These are phyloP conservation scores for Bufo bufo DNA, from an alignment of 2,113 vertebrate genomes.

Conservation along the genomic window DNA sequence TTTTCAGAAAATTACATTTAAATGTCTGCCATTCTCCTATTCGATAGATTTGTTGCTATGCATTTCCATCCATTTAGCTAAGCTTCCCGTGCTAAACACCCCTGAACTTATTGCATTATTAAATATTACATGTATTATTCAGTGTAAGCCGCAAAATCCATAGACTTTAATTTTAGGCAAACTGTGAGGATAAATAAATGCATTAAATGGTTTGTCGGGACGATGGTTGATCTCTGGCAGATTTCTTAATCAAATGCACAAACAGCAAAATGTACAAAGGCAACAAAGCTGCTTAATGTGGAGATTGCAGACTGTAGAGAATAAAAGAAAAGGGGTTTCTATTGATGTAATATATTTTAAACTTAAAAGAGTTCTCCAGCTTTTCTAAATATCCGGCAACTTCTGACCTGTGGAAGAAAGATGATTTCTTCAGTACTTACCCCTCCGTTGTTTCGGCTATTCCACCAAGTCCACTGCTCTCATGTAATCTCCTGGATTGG, in stretches of 20 bases:
- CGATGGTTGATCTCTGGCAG: neutral
- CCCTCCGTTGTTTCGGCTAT: too few relatives aligned
- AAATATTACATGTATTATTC: slow-evolving; percentile 87
- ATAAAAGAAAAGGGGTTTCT: neutral
- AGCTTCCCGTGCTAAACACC: slow-evolving; percentile 74
- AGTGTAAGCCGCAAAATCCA: slow-evolving; percentile 73
- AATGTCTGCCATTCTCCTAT: neutral
- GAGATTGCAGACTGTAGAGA: neutral
- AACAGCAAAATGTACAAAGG: neutral
- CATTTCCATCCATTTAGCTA: slow-evolving; percentile 50
- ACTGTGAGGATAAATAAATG: slow-evolving; percentile 57
- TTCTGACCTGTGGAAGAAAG: too few relatives aligned
- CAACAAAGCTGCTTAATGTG: neutral
- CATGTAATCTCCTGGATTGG: too few relatives aligned
- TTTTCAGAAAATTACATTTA: neutral
- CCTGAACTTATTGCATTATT: slow-evolving; percentile 85
- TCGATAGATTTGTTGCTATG: slow-evolving; percentile 20
- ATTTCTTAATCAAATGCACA: too few relatives aligned
- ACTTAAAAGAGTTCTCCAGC: neutral
- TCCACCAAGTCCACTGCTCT: too few relatives aligned
- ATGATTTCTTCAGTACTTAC: too few relatives aligned
- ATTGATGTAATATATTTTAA: neutral
- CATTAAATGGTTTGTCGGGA: neutral
- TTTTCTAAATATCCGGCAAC: too few relatives aligned
- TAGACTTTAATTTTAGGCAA: slow-evolving; percentile 64